phyloP scores from a whole-genome alignment of 2,797 vertebrate species.

The Sebastes iracundus region DNA sequence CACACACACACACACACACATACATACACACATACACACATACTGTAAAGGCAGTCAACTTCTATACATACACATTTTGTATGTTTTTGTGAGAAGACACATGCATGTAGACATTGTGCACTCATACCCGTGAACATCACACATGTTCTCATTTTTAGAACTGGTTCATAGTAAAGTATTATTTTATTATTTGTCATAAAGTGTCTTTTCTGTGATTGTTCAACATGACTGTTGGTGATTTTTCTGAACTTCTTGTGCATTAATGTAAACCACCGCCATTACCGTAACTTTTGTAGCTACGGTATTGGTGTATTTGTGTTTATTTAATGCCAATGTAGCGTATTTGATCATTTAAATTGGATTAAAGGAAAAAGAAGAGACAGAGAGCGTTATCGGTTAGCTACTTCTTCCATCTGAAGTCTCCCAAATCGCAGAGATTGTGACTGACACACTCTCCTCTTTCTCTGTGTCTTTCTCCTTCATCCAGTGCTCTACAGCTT shows the following conservation, averaged over 20 bases:
- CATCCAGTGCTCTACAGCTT: neutral
- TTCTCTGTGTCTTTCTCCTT: neutral
- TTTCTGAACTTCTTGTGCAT: neutral
- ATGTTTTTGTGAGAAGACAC: too few relatives aligned
- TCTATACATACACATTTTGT: too few relatives aligned
- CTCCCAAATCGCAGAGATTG: conserved; percentile 22
- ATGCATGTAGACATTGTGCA: too few relatives aligned
- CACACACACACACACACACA: neutral
- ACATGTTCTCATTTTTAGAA: too few relatives aligned
- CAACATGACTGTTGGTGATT: too few relatives aligned
- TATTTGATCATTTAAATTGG: neutral
- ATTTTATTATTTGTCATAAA: too few relatives aligned
- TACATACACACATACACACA: neutral
- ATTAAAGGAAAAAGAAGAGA: neutral
- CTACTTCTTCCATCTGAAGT: conserved; percentile 25
- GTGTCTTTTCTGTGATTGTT: neutral
- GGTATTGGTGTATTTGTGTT: neutral
- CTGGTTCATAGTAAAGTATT: too few relatives aligned
- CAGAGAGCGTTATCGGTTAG: conserved; percentile 24
- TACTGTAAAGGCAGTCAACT: neutral
- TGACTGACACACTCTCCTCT: conserved; percentile 18
- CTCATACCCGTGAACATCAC: too few relatives aligned
- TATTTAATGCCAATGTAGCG: neutral
- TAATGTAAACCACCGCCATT: neutral
- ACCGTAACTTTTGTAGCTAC: neutral